Percentiles rank a stretch among this genome's conserved stretches.
These are phyloP conservation scores for Melanotaenia boesemani DNA, from an alignment of 2,797 vertebrate genomes.

Conservation along the genomic window DNA sequence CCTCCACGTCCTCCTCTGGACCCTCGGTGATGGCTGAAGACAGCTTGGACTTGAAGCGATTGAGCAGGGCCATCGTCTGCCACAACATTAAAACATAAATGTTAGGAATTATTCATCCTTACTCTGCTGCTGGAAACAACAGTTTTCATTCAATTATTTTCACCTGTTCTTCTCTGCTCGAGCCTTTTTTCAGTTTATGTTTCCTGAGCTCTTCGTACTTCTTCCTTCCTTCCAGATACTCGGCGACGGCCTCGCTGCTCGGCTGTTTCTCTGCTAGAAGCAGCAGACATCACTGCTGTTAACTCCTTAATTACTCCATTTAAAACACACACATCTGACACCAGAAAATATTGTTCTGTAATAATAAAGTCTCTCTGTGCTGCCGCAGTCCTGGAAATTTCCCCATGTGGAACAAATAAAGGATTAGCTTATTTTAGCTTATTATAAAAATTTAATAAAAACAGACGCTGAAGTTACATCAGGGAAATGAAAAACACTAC, in stretches of 20 bases:
- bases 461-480: too few relatives aligned
- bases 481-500: too few relatives aligned
- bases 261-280: conserved; percentile 48
- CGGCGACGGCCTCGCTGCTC: conserved; percentile 87
- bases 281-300: too few relatives aligned
- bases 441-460: too few relatives aligned
- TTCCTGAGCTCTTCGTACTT: conserved; percentile 92
- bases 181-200: conserved; percentile 89
- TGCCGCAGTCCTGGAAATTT: too few relatives aligned
- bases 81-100: conserved; percentile 34
- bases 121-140: too few relatives aligned
- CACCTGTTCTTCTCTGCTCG: conserved; percentile 92
- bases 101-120: not conserved
- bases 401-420: too few relatives aligned
- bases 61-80: conserved; percentile 91
- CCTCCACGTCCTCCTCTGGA: conserved; percentile 86
- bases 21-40: conserved; percentile 91
- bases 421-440: too few relatives aligned
- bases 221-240: conserved; percentile 91
- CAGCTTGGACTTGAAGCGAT: conserved; percentile 93
- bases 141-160: not conserved
- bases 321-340: not conserved
- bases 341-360: too few relatives aligned
- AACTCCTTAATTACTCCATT: not conserved
- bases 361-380: too few relatives aligned